Conservation (phyloP, 2,888 invertebrate genomes). For the Eustalomyia histrio region DNA sequence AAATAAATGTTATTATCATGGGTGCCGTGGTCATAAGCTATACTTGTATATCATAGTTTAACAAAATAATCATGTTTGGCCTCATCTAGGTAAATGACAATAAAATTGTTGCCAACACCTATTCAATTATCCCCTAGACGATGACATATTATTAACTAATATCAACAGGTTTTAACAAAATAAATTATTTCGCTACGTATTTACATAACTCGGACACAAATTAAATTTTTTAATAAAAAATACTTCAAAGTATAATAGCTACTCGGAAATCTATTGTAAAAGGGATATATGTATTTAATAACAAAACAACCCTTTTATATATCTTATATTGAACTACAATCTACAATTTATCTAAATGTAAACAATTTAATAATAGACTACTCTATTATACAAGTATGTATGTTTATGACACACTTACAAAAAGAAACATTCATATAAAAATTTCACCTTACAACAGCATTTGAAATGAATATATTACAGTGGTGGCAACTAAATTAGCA, state of each 20-base stretch:
- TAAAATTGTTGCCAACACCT: too few relatives aligned
- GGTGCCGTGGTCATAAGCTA: too few relatives aligned
- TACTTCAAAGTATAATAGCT: neutral
- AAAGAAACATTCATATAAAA: neutral
- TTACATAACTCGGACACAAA: neutral
- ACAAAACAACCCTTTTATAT: constrained; percentile 13
- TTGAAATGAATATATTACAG: constrained; percentile 28
- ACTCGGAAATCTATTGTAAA: constrained; percentile 17
- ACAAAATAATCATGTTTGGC: too few relatives aligned
- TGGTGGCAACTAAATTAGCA: neutral
- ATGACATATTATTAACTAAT: neutral
- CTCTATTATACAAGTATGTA: neutral
- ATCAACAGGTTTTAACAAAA: neutral
- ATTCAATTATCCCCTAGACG: too few relatives aligned
- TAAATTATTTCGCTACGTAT: neutral
- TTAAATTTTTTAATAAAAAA: neutral
- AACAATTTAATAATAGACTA: constrained; percentile 38
- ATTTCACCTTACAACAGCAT: constrained; percentile 26
- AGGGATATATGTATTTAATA: constrained; percentile 24
- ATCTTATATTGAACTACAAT: constrained; percentile 26
- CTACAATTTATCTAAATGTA: constrained; percentile 45
- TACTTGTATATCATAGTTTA: too few relatives aligned
- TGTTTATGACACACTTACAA: constrained; percentile 12
- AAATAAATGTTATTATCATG: too few relatives aligned
- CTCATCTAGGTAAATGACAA: too few relatives aligned